A percentile compares a stretch with the other conserved stretches of the same genome.
Conservation (phyloP, 2,113 vertebrate species). For the Ptilorrhoa leucosticta region DNA sequence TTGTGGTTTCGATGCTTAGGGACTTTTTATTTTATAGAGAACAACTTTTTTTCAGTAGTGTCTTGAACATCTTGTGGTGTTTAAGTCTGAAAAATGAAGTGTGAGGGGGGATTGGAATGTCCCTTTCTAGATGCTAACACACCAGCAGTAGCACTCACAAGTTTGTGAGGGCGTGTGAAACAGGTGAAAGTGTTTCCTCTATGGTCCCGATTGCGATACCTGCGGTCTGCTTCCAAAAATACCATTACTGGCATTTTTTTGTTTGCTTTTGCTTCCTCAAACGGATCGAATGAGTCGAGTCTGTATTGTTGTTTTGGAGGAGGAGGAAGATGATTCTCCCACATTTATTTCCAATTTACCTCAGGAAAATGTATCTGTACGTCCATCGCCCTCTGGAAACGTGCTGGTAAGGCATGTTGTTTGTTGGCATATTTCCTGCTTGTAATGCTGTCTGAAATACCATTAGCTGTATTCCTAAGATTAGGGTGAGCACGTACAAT, state of each 20-base stretch:
- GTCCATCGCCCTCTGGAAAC: constrained; percentile 62
- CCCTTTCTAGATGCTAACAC: constrained; percentile 5
- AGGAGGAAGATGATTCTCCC: constrained; percentile 86
- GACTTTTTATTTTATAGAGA: neutral
- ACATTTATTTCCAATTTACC: constrained; percentile 75
- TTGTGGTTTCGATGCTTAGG: neutral
- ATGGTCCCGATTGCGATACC: constrained; percentile 1
- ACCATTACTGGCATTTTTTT: constrained; percentile 20
- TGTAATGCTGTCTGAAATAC: neutral
- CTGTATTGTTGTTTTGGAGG: constrained; percentile 96
- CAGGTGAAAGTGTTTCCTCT: constrained; percentile 58
- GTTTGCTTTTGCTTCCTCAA: constrained; percentile 67
- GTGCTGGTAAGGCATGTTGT: constrained; percentile 78
- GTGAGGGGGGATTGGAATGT: neutral
- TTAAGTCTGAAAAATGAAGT: constrained; percentile 38
- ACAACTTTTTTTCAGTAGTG: neutral
- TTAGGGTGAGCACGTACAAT: neutral
- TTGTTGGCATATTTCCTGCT: constrained; percentile 47
- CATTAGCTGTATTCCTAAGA: neutral
- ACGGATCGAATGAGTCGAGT: constrained; percentile 90
- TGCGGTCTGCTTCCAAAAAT: constrained; percentile 43
- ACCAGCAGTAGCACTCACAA: constrained; percentile 16
- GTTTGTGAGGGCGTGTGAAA: constrained; percentile 55
- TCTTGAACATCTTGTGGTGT: neutral
- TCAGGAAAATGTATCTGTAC: constrained; percentile 73